Base-by-base conservation (phyloP, 1,140 invertebrate species). In the Zaprionus lachaisei region DNA sequence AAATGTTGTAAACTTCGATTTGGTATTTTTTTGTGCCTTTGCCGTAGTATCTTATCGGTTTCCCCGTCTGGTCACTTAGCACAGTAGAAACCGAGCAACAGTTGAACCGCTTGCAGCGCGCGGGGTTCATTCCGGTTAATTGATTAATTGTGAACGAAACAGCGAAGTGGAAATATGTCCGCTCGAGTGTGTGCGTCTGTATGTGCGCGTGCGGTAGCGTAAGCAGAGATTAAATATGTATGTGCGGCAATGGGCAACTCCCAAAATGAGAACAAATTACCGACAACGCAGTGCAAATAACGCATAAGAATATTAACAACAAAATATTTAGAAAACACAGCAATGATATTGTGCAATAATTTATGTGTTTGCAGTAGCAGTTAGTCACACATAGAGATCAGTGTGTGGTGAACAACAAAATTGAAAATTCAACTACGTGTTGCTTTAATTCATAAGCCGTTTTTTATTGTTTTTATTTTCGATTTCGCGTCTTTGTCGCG, bases 211-310 rank as follows among this genome's bases (percentile, higher is more conserved):
- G 74, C 64, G 70, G 63, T 79, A 74, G 71, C 66, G 79, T 77
- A 72, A 87, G 70, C 66, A 74, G 38, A 79, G 74, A 83, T 87
- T 76, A 51, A 51, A 51, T 22, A 74, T 73, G 69, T 41, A 56
- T 41, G 62, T 37, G 58, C 73, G 73, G 85, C 82, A 47, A 17
- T 20, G 47, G 20, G 9, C 86, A 86, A 90, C 86, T 90, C 86
- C 86, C 86, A 85, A 90, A 91, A 76, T 64, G 75, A 83, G 80
- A 91, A 79, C 76, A 65, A 77, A 84, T 76, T 72, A 55, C 66
- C 24, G 15, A 44, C 67, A 78, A 58, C 79, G 62, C 69, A 71
- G 62, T 81, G 73, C 44, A 54, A 76, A 51, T 57, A 54, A 65
- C 12, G 31, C 34, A 65, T 55, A 57, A 44, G 38, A 67, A 37